Base-by-base conservation (phyloP, 2,888 invertebrate species). In the Sphaerophoria taeniata region DNA sequence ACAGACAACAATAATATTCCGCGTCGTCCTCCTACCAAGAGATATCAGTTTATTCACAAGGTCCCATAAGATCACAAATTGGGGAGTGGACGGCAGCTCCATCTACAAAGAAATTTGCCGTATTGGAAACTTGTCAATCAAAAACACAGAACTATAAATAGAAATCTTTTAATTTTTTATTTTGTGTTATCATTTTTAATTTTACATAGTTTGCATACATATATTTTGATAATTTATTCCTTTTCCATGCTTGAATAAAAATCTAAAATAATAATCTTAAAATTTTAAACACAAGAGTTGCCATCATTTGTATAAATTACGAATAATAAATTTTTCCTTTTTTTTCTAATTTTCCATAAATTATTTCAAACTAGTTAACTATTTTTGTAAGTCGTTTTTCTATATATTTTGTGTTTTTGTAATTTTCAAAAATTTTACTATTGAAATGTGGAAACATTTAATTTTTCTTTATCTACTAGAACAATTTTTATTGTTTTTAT, bases 101-200 rank as follows among this genome's bases (percentile, higher is more conserved):
- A 24, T 24, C 24, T 24, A 24, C 24, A 24, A 24, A 24, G 24
- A 24, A 2, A 24, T 24, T 24, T 24, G 2, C 24, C 24, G 24
- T 24, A 24, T 24, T 24, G 24, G 24, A 2, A 24, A 2, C 24
- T 31, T 33, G 9, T 33, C 39, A 60, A 6, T 61, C 5, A 63
- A 72, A 70, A 33, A 14, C 24, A 63, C 56, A 55, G 12, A 16
- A 9, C 60, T 84, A 84, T 84, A 84, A 84, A 80, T 84, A 84
- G 80, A 84, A 84, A 80, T 84, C 67, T 56, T 84, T 80, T 80
- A 75, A 80, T 84, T 61, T 56, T 84, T 80, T 80, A 80, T 84
- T 84, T 67, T 34, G 69, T 71, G 61, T 80, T 69, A 72, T 72
- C 49, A 56, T 80, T 79, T 24, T 24, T 63, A 79, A 75, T 79